Evolutionary conservation across 2,888 invertebrate genomes (phyloP).

Genomic region (Tipula helvola): DNA sequence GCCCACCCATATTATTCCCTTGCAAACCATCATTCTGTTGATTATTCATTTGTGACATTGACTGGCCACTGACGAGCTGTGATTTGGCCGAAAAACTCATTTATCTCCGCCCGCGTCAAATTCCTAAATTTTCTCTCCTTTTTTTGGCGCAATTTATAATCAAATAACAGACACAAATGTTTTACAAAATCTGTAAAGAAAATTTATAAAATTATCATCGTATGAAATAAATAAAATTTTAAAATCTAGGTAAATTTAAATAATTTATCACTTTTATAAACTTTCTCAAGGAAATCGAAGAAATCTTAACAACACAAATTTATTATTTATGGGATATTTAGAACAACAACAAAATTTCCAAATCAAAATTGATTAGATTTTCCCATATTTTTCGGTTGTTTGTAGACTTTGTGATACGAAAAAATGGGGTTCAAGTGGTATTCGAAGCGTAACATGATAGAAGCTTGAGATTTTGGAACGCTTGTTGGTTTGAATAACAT

Average conservation of each 20-base stretch:
- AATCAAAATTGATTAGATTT: background rate
- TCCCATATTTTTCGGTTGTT: background rate
- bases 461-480: background rate
- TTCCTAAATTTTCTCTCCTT: background rate
- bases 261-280: background rate
- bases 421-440: background rate
- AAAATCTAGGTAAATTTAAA: background rate
- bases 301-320: background rate
- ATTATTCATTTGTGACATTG: constrained; percentile 5
- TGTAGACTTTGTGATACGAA: background rate
- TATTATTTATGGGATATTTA: background rate
- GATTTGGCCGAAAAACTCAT: constrained; percentile 7
- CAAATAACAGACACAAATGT: background rate
- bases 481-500: background rate
- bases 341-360: background rate
- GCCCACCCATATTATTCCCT: background rate
- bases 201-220: background rate
- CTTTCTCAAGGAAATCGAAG: background rate
- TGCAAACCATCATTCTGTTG: background rate
- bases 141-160: background rate
- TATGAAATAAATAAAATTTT: background rate
- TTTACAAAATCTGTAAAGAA: background rate
- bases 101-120: background rate
- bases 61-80: background rate
- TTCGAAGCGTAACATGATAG: background rate